A percentile compares a stretch with the other conserved stretches of the same genome.
phyloP scores from a whole-genome alignment of 92 coral and sea anemone species.

The Scolanthus callimorphus region DNA sequence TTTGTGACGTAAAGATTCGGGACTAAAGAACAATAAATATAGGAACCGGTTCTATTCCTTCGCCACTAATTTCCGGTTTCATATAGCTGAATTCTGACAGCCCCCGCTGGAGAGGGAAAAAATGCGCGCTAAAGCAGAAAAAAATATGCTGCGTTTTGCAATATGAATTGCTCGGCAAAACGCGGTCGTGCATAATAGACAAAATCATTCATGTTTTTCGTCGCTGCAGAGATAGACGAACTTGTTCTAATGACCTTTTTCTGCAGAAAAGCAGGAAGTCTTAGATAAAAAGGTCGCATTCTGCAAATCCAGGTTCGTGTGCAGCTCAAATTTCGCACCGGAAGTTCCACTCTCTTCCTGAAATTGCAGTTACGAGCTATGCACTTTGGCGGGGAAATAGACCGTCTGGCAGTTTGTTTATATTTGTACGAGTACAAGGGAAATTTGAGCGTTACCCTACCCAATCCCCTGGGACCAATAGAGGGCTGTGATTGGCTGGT shows the following conservation, averaged over 20 bases:
- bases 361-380: constrained; percentile 12
- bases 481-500: constrained; percentile 54
- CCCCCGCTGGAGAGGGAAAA: too few relatives aligned
- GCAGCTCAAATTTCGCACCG: constrained; percentile 3
- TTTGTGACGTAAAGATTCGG: too few relatives aligned
- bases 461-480: constrained; percentile 83
- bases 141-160: too few relatives aligned
- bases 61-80: too few relatives aligned
- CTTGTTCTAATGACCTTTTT: too few relatives aligned
- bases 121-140: too few relatives aligned
- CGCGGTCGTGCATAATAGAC: too few relatives aligned
- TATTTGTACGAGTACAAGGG: constrained; percentile 67
- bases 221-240: too few relatives aligned
- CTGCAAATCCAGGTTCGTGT: neutral
- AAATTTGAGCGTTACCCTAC: constrained; percentile 60
- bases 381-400: constrained; percentile 21
- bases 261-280: neutral
- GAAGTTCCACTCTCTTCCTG: constrained; percentile 12
- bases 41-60: too few relatives aligned
- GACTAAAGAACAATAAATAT: too few relatives aligned
- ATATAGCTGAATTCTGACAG: too few relatives aligned
- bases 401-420: constrained; percentile 50
- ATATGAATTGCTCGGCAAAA: too few relatives aligned
- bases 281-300: neutral
- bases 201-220: neutral